Conservation (phyloP, 1,140 invertebrate species). For the Neotoxoptera formosana region DNA sequence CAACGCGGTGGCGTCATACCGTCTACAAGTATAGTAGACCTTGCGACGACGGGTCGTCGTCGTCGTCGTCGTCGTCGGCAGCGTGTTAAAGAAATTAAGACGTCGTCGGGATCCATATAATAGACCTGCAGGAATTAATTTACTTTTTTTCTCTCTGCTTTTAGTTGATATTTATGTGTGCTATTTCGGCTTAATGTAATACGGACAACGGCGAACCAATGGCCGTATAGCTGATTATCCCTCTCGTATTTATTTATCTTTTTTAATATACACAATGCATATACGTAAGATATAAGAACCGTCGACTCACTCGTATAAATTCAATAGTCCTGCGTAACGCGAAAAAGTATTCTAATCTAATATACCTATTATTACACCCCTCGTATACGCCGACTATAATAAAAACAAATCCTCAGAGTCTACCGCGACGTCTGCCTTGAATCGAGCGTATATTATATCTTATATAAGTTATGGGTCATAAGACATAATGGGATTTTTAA, state of each 20-base stretch:
- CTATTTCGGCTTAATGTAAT: too few species aligned
- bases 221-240: neutral
- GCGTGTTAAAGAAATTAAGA: neutral
- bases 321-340: neutral
- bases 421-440: neutral
- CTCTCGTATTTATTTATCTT: neutral
- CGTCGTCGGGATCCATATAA: neutral
- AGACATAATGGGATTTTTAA: neutral
- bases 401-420: neutral
- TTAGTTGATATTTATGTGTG: neutral
- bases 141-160: neutral
- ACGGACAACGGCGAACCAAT: neutral
- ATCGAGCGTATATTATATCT: neutral
- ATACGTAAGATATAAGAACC: neutral
- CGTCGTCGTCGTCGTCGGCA: neutral
- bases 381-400: too few species aligned
- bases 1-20: neutral
- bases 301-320: neutral
- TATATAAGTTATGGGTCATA: neutral
- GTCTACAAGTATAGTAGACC: too few species aligned
- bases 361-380: neutral
- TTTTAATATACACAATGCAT: neutral
- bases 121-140: neutral
- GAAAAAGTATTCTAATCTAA: neutral
- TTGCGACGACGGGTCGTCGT: too few species aligned